Conservation (phyloP, 1,140 invertebrate species). For the Zophobas atratus region DNA sequence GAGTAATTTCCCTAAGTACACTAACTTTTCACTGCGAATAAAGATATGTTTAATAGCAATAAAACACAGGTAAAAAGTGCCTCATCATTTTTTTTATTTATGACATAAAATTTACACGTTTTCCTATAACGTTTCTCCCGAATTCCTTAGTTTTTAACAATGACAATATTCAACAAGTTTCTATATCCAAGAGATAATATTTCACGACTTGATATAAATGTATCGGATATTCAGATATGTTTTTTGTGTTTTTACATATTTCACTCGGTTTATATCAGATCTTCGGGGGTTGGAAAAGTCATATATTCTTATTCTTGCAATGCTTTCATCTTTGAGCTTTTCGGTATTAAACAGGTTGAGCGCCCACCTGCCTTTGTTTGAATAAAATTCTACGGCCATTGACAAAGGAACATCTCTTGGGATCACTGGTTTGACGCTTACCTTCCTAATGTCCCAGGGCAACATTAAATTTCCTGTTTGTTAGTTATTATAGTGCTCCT, state of each 20-base stretch:
- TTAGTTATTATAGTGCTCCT: conserved; percentile 14
- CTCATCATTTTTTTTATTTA: neutral
- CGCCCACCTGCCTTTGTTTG: conserved; percentile 39
- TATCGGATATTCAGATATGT: conserved; percentile 25
- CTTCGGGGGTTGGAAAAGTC: conserved; percentile 37
- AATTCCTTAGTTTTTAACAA: neutral
- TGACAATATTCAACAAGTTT: conserved; percentile 29
- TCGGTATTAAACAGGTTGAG: conserved; percentile 38
- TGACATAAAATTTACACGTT: neutral
- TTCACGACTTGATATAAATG: conserved; percentile 16
- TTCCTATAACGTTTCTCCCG: neutral
- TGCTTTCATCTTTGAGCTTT: conserved; percentile 47
- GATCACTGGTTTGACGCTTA: conserved; percentile 34
- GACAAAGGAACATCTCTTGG: conserved; percentile 24
- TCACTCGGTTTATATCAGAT: conserved; percentile 43
- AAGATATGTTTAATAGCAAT: no score
- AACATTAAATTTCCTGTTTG: conserved; percentile 35
- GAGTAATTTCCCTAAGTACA: no score
- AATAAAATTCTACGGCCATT: conserved; percentile 32
- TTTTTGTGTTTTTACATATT: conserved; percentile 43
- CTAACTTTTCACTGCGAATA: no score
- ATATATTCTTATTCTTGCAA: conserved; percentile 44
- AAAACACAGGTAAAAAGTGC: neutral
- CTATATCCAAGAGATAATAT: conserved; percentile 27
- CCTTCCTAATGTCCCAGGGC: conserved; percentile 23